Conservation (phyloP, 2,113 vertebrate genomes). For the Crocuta crocuta region DNA sequence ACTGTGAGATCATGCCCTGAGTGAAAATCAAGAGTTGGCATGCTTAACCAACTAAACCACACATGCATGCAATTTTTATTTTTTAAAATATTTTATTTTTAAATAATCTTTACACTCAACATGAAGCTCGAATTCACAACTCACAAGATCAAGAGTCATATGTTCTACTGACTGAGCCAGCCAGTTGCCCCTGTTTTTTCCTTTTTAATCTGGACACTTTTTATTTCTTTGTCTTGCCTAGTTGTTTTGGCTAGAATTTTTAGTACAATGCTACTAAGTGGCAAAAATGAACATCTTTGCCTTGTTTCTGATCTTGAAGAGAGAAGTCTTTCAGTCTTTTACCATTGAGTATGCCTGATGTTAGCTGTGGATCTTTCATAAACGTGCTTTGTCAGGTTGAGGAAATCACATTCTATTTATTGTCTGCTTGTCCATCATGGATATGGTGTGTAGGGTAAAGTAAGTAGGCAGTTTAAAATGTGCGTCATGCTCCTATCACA, state of each 20-base stretch:
- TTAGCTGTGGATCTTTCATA: background rate
- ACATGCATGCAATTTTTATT: too few species aligned
- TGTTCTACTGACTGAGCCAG: too few species aligned
- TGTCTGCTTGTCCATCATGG: background rate
- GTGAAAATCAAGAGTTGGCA: too few species aligned
- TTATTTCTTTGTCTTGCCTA: background rate
- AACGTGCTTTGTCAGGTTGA: background rate
- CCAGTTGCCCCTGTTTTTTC: background rate
- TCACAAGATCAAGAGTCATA: too few species aligned
- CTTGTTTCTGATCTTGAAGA: background rate
- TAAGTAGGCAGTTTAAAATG: background rate
- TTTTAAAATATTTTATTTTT: too few species aligned
- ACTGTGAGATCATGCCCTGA: too few species aligned
- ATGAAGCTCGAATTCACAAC: too few species aligned
- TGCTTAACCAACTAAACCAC: too few species aligned
- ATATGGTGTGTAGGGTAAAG: background rate
- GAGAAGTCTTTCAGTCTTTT: slow-evolving; percentile 27
- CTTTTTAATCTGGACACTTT: background rate
- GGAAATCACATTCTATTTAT: background rate
- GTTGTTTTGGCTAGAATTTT: background rate
- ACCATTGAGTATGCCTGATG: background rate
- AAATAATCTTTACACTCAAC: too few species aligned
- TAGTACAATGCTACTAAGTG: background rate
- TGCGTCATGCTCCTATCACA: background rate
- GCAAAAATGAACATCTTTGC: background rate